Evolutionary conservation across 2,888 invertebrate genomes (phyloP).

Genomic region (Lasiommata megera): DNA sequence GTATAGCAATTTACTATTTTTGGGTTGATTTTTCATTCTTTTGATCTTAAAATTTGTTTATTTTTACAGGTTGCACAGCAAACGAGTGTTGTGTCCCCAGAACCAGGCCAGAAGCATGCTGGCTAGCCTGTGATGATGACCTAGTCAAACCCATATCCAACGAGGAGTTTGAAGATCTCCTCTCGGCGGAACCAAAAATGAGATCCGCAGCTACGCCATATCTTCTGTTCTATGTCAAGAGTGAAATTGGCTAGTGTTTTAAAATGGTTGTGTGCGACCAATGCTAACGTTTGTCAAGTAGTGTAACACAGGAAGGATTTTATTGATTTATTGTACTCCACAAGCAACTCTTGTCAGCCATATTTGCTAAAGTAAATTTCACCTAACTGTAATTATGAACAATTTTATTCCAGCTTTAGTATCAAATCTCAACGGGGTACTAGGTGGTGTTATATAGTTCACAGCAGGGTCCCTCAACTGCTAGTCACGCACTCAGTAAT

Average conservation of each 20-base stretch:
- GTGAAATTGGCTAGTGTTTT: constrained; percentile 68
- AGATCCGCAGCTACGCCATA: constrained; percentile 92
- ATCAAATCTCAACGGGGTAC: no score
- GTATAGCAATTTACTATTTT: no score
- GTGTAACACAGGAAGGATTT: not conserved
- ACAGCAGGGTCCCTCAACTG: no score
- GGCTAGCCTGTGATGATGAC: constrained; percentile 95
- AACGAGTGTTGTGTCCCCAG: constrained; percentile 80
- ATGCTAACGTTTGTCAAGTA: not conserved
- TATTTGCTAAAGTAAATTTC: no score
- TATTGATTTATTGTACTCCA: not conserved
- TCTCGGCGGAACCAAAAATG: constrained; percentile 86
- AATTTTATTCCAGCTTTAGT: no score
- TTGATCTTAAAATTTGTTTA: not conserved
- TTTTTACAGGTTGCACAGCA: constrained; percentile 59
- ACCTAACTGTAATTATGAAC: no score
- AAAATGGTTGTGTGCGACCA: not conserved
- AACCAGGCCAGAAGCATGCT: constrained; percentile 71
- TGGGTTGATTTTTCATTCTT: not conserved
- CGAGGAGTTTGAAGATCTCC: constrained; percentile 89
- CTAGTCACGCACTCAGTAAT: no score
- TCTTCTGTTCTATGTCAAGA: constrained; percentile 90
- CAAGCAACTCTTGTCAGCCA: no score
- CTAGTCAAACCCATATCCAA: constrained; percentile 89
- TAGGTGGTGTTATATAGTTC: no score